A percentile compares a stretch with the other conserved stretches of the same genome.
Conservation (phyloP, 2,113 vertebrate species). For the Tauraco erythrolophus region DNA sequence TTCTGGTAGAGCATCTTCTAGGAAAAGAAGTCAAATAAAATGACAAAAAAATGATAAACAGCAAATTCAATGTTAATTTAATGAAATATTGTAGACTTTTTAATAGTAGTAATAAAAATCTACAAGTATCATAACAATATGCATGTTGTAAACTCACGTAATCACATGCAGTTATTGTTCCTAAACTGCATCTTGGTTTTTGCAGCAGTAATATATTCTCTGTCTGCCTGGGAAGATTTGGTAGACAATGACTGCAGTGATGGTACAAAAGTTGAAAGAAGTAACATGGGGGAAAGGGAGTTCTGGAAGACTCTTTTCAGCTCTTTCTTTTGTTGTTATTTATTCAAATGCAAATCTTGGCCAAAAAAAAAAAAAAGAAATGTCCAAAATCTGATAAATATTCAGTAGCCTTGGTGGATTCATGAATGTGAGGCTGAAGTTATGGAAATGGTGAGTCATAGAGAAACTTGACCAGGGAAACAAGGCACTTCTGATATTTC, state of each 20-base stretch:
- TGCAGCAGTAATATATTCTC: not conserved
- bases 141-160: not conserved
- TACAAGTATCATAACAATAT: not conserved
- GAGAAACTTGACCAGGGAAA: not conserved
- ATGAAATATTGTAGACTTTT: not conserved
- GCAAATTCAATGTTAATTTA: not conserved
- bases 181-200: not conserved
- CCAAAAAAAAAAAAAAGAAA: not conserved
- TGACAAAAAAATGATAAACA: not conserved
- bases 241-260: not conserved
- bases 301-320: slow-evolving; percentile 23
- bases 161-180: not conserved
- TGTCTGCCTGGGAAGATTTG: slow-evolving; percentile 37
- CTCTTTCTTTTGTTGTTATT: slow-evolving; percentile 24
- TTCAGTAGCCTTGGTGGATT: slow-evolving; percentile 3
- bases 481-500: not conserved
- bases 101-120: not conserved
- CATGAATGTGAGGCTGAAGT: not conserved
- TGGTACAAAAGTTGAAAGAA: not conserved
- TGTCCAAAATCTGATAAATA: slow-evolving; percentile 26
- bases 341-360: slow-evolving; percentile 61
- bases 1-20: not conserved
- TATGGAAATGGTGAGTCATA: not conserved
- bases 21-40: not conserved
- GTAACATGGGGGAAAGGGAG: not conserved